phyloP scores from a whole-genome alignment of 2,797 vertebrate species.

The Cygnus olor region DNA sequence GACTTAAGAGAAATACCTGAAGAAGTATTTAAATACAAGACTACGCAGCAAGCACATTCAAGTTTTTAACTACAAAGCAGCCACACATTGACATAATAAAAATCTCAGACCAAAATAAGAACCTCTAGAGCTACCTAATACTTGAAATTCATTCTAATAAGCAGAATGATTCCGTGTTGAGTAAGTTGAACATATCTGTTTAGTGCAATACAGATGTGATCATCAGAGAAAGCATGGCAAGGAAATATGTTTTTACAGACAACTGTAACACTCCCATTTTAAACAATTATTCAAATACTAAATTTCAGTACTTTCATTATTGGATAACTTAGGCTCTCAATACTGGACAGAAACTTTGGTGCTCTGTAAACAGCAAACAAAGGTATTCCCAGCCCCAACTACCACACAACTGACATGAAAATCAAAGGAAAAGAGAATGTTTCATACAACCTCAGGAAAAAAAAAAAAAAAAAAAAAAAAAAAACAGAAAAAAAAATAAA shows the following conservation, averaged over 20 bases:
- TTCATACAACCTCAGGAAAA: neutral
- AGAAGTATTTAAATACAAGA: neutral
- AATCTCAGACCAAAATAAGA: neutral
- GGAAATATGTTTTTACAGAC: neutral
- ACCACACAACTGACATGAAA: neutral
- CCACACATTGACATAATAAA: neutral
- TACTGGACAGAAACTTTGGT: neutral
- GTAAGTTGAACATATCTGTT: neutral
- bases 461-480: neutral
- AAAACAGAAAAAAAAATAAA: too few relatives aligned
- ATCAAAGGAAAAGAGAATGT: conserved; percentile 5
- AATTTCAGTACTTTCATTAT: neutral
- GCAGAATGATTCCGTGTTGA: neutral
- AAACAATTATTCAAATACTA: neutral
- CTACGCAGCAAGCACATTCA: neutral
- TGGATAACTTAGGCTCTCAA: neutral
- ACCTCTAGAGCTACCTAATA: neutral
- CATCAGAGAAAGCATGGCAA: neutral
- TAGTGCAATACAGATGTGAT: neutral
- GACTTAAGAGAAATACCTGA: neutral
- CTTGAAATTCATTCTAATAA: conserved; percentile 7
- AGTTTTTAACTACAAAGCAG: neutral
- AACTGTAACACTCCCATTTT: neutral
- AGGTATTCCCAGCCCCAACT: neutral
- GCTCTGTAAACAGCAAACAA: neutral